phyloP scores from a whole-genome alignment of 2,888 invertebrate genomes.

The Ctena decussata region DNA sequence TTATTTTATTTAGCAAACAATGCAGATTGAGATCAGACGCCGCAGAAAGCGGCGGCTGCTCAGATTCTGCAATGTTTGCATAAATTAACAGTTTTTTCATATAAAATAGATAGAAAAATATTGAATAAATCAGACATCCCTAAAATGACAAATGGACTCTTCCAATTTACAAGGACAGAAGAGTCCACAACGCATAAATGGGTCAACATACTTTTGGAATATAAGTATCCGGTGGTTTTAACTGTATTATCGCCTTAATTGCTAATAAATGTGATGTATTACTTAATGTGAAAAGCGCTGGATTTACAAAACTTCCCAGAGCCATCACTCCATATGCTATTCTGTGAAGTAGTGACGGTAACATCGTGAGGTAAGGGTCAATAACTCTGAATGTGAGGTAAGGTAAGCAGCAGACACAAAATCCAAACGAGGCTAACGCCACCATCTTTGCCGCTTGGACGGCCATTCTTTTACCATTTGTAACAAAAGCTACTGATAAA shows the following conservation, averaged over 20 bases:
- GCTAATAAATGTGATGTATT: neutral
- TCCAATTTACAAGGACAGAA: too few relatives aligned
- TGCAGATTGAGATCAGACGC: too few relatives aligned
- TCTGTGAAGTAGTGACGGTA: neutral
- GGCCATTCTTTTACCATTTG: neutral
- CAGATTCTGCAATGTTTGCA: too few relatives aligned
- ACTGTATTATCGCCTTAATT: neutral
- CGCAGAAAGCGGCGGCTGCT: too few relatives aligned
- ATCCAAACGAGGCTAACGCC: neutral
- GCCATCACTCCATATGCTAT: neutral
- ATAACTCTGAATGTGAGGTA: neutral
- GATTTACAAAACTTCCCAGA: neutral
- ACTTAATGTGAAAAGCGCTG: neutral
- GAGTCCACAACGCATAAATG: too few relatives aligned
- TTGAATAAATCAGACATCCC: too few relatives aligned
- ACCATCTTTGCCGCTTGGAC: neutral
- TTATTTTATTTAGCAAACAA: too few relatives aligned
- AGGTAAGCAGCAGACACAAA: neutral
- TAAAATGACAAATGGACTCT: too few relatives aligned
- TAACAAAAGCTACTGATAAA: neutral
- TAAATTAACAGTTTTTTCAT: too few relatives aligned
- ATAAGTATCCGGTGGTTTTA: neutral
- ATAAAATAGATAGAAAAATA: too few relatives aligned
- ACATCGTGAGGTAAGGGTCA: neutral
- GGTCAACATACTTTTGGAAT: neutral